Evolutionary conservation across 2,888 invertebrate genomes (phyloP).

Genomic region (Parnassius orleans): DNA sequence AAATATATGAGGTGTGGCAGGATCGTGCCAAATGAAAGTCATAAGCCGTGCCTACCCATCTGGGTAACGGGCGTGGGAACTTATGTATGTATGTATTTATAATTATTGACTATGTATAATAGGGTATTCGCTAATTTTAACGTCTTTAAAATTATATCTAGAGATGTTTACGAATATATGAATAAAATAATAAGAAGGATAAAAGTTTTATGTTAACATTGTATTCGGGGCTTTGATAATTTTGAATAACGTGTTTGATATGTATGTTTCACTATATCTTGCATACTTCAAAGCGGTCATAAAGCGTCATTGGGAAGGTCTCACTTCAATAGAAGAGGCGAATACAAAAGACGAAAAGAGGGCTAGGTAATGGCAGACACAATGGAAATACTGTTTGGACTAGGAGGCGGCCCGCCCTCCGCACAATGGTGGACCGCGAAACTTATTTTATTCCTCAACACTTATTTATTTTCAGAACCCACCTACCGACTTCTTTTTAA

Average conservation of each 20-base stretch:
- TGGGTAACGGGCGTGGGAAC: too few species aligned
- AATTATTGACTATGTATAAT: too few species aligned
- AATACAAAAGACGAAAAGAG: slow-evolving; percentile 77
- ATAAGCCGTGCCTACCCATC: too few species aligned
- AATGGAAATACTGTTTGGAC: slow-evolving; percentile 78
- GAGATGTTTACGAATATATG: too few species aligned
- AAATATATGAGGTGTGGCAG: too few species aligned
- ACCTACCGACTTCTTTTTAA: slow-evolving; percentile 44
- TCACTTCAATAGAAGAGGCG: slow-evolving; percentile 75
- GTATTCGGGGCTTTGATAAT: slow-evolving; percentile 26
- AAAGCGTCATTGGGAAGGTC: slow-evolving; percentile 77
- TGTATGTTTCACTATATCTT: slow-evolving; percentile 54
- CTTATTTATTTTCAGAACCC: slow-evolving; percentile 67
- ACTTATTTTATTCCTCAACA: slow-evolving; percentile 73
- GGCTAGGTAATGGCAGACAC: slow-evolving; percentile 79
- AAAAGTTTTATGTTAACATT: too few species aligned
- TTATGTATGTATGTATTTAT: too few species aligned
- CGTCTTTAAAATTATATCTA: too few species aligned
- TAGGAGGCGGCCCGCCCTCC: slow-evolving; percentile 60
- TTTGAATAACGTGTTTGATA: slow-evolving; percentile 43
- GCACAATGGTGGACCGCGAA: slow-evolving; percentile 69
- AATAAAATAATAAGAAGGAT: too few species aligned
- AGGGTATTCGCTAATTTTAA: too few species aligned
- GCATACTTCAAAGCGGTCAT: slow-evolving; percentile 72
- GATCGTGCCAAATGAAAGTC: too few species aligned